Conservation (phyloP, 2,113 vertebrate species). For the Carollia perspicillata region DNA sequence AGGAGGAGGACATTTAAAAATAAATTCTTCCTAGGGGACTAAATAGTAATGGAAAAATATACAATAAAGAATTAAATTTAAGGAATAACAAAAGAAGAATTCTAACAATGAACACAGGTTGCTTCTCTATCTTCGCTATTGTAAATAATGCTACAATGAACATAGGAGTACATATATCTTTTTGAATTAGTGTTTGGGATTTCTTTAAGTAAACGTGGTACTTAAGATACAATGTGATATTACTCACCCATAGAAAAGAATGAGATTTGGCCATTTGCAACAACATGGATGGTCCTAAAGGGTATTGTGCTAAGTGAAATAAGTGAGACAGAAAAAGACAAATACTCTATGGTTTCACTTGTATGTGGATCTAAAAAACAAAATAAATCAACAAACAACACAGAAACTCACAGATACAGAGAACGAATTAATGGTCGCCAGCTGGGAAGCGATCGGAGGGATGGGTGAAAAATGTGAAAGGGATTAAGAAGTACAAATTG, state of each 20-base stretch:
- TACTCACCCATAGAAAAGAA: background rate
- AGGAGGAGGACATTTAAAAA: background rate
- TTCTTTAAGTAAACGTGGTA: background rate
- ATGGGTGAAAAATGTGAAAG: background rate
- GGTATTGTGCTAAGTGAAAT: background rate
- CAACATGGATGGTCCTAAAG: background rate
- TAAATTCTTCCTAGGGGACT: background rate
- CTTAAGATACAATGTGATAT: background rate
- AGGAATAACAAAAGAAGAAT: background rate
- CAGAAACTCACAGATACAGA: background rate
- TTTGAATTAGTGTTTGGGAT: background rate
- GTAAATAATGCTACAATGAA: background rate
- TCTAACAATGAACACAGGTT: background rate
- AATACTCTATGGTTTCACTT: background rate
- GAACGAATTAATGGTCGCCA: background rate
- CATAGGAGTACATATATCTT: background rate
- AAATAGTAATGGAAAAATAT: no score
- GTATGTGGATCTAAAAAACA: background rate
- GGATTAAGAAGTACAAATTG: background rate
- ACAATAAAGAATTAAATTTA: no score
- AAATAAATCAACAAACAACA: background rate
- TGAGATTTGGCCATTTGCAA: background rate
- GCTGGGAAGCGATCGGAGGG: background rate
- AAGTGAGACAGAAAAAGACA: background rate
- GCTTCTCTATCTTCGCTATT: background rate